These are phyloP conservation scores for Fulmarus glacialis DNA, from an alignment of 2,113 vertebrate species.

Conservation along the genomic window DNA sequence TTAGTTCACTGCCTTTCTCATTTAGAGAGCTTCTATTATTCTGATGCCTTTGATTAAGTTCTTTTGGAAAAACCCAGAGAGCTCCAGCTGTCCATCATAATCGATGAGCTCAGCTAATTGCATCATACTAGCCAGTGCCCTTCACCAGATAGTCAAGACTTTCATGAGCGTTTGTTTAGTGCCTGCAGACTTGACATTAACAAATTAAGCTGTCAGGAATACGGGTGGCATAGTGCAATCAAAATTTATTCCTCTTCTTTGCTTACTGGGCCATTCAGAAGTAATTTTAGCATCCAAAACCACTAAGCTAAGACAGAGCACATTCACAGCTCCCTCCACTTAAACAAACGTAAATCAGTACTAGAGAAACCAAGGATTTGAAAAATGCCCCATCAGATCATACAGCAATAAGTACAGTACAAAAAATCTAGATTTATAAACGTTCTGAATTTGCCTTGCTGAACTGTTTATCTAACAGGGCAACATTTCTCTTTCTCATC, in stretches of 20 bases:
- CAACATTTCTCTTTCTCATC: background rate
- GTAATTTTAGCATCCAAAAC: background rate
- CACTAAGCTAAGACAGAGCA: background rate
- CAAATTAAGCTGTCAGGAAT: slow-evolving; percentile 40
- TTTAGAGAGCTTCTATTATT: slow-evolving; percentile 33
- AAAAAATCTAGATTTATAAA: background rate
- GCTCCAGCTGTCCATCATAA: slow-evolving; percentile 48
- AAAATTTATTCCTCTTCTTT: slow-evolving; percentile 31
- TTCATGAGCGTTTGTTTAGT: background rate
- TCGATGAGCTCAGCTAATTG: slow-evolving; percentile 39
- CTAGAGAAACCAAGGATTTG: background rate
- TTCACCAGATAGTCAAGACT: slow-evolving; percentile 17
- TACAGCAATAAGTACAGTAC: background rate
- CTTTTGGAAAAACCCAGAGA: background rate
- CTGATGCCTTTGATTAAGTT: background rate
- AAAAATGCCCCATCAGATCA: background rate
- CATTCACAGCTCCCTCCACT: background rate
- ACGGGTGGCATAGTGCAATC: slow-evolving; percentile 1
- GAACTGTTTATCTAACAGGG: background rate
- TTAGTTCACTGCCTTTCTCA: background rate
- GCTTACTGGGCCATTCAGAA: background rate
- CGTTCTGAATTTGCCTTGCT: background rate
- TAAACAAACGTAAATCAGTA: background rate
- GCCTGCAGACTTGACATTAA: background rate
- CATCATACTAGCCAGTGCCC: slow-evolving; percentile 1